Base-by-base conservation (phyloP, 2,797 vertebrate genomes). In the Hipposideros larvatus region DNA sequence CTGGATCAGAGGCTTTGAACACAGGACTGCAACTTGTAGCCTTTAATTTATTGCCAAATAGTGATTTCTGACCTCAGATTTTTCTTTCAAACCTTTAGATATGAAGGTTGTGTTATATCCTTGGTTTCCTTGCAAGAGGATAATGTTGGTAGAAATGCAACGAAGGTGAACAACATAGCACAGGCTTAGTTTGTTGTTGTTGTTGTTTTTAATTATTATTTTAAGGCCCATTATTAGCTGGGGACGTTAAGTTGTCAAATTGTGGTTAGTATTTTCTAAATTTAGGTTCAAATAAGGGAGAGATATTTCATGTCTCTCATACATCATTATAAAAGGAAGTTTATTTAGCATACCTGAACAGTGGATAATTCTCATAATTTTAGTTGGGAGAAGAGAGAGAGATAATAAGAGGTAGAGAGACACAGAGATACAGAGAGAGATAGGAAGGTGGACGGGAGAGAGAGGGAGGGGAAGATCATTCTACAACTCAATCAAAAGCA, bases 1-100 rank as follows among this genome's bases (percentile, higher is more conserved):
- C 63, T 92, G 43, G 37, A 94, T 92, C 34, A 97, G 70, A 96
- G 51, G n/a, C 83, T 37, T 98, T 98, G 91, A 96, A 89, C 85
- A 80, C 43, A 94, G 34, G 75, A 37, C 34, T 91, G 5, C 34
- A 87, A 46, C n/a, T 41, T 91, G 21, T 94, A 82, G 93, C 41
- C 61, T 94, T 92, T 85, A 94, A 94, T 93, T 95, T 94, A 85
- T 93, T 80, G n/a, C 73, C 92, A 91, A 94, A 63, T 93, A 19
- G 57, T 93, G 57, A 74, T 93, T 82, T 63, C 71, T 91, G 43
- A 88, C 31, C 86, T 24, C 61, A 93, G 73, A 77, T 51, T 66
- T 55, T 74, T 89, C 88, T 91, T 92, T 79, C 48, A 68, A 74
- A 57, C 18, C 14, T 91, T 86, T 73, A 91, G 15, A 93, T 95